phyloP scores from a whole-genome alignment of 1,140 invertebrate genomes.

The Penaeus indicus region DNA sequence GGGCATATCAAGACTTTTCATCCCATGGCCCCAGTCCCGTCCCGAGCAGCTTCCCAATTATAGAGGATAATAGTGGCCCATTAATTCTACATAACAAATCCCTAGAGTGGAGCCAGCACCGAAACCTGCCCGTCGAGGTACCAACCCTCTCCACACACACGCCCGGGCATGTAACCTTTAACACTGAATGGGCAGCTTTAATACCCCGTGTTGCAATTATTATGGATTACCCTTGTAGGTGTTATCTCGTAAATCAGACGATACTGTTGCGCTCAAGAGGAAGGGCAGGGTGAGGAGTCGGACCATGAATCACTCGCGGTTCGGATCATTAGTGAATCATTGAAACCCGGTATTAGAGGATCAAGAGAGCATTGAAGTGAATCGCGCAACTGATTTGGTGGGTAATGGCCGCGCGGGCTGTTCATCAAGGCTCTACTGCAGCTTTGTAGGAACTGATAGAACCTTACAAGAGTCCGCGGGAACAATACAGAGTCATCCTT shows the following conservation, averaged over 20 bases:
- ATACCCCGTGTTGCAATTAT: conserved; percentile 54
- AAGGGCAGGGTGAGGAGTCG: background rate
- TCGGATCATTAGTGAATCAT: conserved; percentile 43
- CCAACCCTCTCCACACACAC: background rate
- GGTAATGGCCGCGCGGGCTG: conserved; percentile 23
- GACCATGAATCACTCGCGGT: conserved; percentile 42
- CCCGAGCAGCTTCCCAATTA: conserved; percentile 27
- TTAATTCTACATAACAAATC: conserved; percentile 43
- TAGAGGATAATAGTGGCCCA: conserved; percentile 36
- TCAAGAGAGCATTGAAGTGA: conserved; percentile 54
- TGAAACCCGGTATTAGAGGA: conserved; percentile 50
- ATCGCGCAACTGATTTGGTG: conserved; percentile 40
- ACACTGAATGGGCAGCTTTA: conserved; percentile 41
- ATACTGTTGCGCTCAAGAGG: conserved; percentile 37
- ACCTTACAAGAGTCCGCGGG: background rate
- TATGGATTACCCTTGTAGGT: conserved; percentile 54
- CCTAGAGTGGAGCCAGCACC: background rate
- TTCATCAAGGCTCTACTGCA: conserved; percentile 24
- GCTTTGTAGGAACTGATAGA: conserved; percentile 22
- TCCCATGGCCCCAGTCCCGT: background rate
- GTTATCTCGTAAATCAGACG: conserved; percentile 55
- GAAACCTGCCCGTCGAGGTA: background rate
- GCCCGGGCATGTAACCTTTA: conserved; percentile 17
- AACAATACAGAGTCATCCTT: conserved; percentile 42
- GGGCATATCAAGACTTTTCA: background rate